A percentile compares a stretch with the other conserved stretches of the same genome.
phyloP scores from a whole-genome alignment of 2,797 vertebrate species.

The Rhadinocentrus ornatus region DNA sequence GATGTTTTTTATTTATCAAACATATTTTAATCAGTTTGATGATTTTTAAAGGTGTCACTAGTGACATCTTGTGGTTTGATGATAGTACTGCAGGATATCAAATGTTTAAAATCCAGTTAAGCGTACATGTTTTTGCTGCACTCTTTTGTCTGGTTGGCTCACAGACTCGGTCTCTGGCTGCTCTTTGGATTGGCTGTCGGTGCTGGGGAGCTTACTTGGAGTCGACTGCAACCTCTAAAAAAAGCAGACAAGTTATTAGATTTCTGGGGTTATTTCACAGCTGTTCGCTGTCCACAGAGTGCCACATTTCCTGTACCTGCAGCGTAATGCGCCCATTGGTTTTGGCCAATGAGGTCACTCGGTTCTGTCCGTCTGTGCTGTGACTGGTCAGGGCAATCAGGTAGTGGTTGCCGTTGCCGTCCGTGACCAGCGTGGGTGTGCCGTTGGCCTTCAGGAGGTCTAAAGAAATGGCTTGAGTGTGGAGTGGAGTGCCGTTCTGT shows the following conservation, averaged over 20 bases:
- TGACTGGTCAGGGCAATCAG: constrained; percentile 91
- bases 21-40: neutral
- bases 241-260: neutral
- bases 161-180: constrained; percentile 67
- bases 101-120: neutral
- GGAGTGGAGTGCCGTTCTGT: constrained; percentile 75
- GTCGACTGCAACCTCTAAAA: constrained; percentile 85
- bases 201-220: constrained; percentile 81
- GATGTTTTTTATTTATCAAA: too few species aligned
- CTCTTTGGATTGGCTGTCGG: constrained; percentile 76
- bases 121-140: constrained; percentile 42
- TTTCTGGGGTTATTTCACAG: neutral
- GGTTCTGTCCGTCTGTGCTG: constrained; percentile 80
- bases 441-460: constrained; percentile 86
- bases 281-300: neutral
- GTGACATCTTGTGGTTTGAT: constrained; percentile 54
- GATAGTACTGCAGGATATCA: constrained; percentile 15
- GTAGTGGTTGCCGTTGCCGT: constrained; percentile 92
- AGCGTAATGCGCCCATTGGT: constrained; percentile 82
- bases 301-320: constrained; percentile 74
- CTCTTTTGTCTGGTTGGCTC: constrained; percentile 83
- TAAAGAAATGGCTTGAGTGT: constrained; percentile 79
- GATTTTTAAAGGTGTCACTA: constrained; percentile 6
- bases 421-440: constrained; percentile 87
- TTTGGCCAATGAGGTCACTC: constrained; percentile 80